Base-by-base conservation (phyloP, 2,888 invertebrate genomes). In the Parnassius orleans region DNA sequence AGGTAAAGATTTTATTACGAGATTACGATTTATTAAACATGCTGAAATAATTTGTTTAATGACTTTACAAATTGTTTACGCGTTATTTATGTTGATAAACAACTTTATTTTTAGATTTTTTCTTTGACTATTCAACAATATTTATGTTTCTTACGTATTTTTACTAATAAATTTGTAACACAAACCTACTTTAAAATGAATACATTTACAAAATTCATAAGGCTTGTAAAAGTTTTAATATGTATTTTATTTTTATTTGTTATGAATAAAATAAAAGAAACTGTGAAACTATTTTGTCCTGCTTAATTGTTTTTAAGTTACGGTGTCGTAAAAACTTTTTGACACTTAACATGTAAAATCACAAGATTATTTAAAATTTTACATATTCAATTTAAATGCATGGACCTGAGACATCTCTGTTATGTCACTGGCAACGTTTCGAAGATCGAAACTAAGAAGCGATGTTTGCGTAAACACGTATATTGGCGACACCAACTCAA, bases 1-100 rank as follows among this genome's bases (percentile, higher is more conserved):
- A 84, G 85, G 86, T 85, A 81, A 77, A 69, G 66, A 63, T 70
- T 66, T 65, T 69, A 55, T 56, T 60, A 56, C 42, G 60, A 52
- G 47, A 67, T 53, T 57, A 59, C 59, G 47, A 61, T 69, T 72
- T 73, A 72, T 72, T 69, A 67, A 64, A 65, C 62, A 65, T 66
- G 51, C 60, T 41, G 33, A 33, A 33, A 33, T 5, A 7, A 53
- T 68, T 67, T 61, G 65, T 63, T 66, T 65, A 51, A 58, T 62
- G 14, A 12, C 53, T 33, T 52, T 33, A 33, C 46, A 50, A 53
- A 59, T 53, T 57, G 53, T 56, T 59, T 51, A 53, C 52, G 47
- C 10, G 43, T 43, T 11, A 11, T 43, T 43, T 7, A 33, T 7
- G 5, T 33, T 33, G 33, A 7, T 33, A 33, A 33, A 33, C 5